Conservation (phyloP, 2,113 vertebrate genomes). For the Sander vitreus region DNA sequence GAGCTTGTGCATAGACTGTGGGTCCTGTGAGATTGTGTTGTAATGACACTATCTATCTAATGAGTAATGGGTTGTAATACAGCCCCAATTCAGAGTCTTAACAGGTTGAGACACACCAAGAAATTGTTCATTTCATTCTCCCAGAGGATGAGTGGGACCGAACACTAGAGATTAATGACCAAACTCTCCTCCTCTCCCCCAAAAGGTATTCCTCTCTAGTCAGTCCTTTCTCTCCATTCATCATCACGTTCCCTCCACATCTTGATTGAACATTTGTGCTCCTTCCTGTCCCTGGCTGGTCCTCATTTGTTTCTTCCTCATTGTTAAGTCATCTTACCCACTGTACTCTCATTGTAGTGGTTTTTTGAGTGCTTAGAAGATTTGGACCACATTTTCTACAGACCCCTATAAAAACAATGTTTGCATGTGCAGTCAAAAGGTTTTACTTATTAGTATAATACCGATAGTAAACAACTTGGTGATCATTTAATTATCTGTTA, state of each 20-base stretch:
- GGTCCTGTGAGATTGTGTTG: constrained; percentile 34
- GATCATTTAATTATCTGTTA: not conserved
- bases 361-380: not conserved
- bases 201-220: constrained; percentile 10
- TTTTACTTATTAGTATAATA: not conserved
- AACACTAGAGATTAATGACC: constrained; percentile 47
- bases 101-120: constrained; percentile 30
- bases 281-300: not conserved
- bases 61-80: constrained; percentile 50
- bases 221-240: constrained; percentile 16
- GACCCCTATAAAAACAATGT: too few relatives aligned
- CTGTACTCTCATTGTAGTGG: not conserved
- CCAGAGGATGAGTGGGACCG: constrained; percentile 14
- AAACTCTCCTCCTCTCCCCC: not conserved
- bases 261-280: not conserved
- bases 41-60: constrained; percentile 39
- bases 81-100: constrained; percentile 3
- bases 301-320: not conserved
- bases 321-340: not conserved
- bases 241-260: not conserved
- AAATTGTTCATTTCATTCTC: constrained; percentile 23
- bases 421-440: not conserved
- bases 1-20: not conserved
- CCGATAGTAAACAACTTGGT: not conserved
- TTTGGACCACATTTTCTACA: not conserved